Percentiles rank a stretch among this genome's conserved stretches.
phyloP scores from a whole-genome alignment of 1,140 invertebrate genomes.

The Teleogryllus occipitalis region DNA sequence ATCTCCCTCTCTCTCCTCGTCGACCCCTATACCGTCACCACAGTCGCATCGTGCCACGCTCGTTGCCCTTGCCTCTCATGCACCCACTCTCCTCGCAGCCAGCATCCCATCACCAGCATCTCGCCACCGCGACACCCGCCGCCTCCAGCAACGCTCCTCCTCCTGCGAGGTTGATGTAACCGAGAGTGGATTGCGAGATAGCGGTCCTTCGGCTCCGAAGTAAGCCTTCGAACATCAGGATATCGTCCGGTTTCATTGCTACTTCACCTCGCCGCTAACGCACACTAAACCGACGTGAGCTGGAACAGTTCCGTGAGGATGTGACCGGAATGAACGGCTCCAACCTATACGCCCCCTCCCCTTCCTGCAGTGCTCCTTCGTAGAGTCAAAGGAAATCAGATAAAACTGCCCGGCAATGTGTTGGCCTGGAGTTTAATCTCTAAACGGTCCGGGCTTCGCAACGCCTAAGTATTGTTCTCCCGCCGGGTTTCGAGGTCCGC shows the following conservation, averaged over 20 bases:
- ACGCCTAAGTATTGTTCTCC: too few relatives aligned
- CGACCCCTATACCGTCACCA: too few relatives aligned
- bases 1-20: too few relatives aligned
- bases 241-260: background rate
- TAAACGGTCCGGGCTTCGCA: background rate
- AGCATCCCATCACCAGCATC: too few relatives aligned
- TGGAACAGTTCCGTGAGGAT: background rate
- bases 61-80: too few relatives aligned
- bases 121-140: too few relatives aligned
- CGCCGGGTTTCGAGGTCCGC: too few relatives aligned
- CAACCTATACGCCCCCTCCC: background rate
- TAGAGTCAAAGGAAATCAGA: background rate
- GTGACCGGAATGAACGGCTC: background rate
- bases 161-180: too few relatives aligned
- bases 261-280: background rate
- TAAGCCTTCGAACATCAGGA: background rate
- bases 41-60: too few relatives aligned
- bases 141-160: background rate
- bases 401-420: background rate
- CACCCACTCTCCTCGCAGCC: too few relatives aligned
- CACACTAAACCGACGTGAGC: background rate
- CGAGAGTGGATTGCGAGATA: too few relatives aligned
- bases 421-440: background rate
- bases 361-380: background rate
- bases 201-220: background rate